phyloP scores from a whole-genome alignment of 2,113 vertebrate genomes.

The Ahaetulla prasina region DNA sequence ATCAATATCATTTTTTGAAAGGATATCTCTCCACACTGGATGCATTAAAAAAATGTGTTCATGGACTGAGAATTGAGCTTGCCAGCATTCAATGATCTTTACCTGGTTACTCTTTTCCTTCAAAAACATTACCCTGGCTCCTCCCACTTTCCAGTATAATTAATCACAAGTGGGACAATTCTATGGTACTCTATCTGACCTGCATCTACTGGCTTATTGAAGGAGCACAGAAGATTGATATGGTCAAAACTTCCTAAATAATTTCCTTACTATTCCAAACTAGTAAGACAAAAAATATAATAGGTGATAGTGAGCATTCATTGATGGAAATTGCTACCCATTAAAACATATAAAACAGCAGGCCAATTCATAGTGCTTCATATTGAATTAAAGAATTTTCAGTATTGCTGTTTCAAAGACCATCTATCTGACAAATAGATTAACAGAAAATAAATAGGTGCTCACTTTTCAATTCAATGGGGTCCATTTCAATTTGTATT shows the following conservation, averaged over 20 bases:
- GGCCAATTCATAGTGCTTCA: background rate
- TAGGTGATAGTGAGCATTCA: background rate
- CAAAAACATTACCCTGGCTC: background rate
- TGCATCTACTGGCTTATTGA: background rate
- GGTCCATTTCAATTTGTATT: fast-evolving
- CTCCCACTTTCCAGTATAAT: background rate
- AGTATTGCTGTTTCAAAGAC: background rate
- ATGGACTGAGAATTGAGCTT: background rate
- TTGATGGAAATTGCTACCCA: background rate
- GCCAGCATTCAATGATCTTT: background rate
- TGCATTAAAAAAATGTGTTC: background rate
- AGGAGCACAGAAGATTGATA: background rate
- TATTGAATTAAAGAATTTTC: background rate
- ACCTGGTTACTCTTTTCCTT: background rate
- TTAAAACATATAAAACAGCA: background rate
- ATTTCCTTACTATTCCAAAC: background rate
- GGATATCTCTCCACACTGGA: background rate
- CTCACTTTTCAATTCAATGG: background rate
- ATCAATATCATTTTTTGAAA: background rate
- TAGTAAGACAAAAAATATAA: background rate
- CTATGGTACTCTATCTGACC: background rate
- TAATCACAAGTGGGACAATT: background rate
- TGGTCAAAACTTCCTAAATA: background rate
- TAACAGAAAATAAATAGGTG: background rate
- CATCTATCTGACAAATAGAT: background rate